Base-by-base conservation (phyloP, 2,797 vertebrate species). In the Chelon auratus region DNA sequence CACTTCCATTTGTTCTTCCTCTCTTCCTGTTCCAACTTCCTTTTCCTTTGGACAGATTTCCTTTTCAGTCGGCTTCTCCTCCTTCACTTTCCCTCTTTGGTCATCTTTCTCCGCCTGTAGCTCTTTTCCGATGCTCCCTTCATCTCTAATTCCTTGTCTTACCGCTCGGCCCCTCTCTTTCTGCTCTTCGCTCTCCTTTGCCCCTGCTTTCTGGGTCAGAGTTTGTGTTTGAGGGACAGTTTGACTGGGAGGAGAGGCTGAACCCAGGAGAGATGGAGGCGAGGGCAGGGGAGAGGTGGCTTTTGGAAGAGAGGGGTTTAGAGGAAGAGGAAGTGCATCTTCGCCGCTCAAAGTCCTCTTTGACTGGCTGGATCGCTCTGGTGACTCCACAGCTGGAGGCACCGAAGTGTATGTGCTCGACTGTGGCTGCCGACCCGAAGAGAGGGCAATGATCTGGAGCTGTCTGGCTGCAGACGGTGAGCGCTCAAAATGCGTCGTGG, bases 371-470 rank as follows among this genome's bases (percentile, higher is more conserved):
- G 94, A 70, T 22, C 90, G 91, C 26, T 92, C 89, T 0, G 81
- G 75, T 5, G 78, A 45, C 36, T 93, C 69, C 3, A 91, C 91
- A n/a, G 87, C 90, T 2, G 93, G 86, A 51, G 95, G 80, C 5
- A 93, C 81, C 24, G 94, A 67, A 86, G 93, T 26, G 17, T 94
- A 93, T 18, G 95, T 93, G 61, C 95, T 94, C 0, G 94, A 88
- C 33, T 94, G 96, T 1, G 95, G 93, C 42, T 97, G 96, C 70
- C 96, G 96, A 8, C 91, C 95, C 2, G 97, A 97, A 5, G 97
- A 97, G 52, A 97, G 95, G 6, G 97, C 97, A 0, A 97, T 94
- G 85, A 93, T 97, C 87, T 86, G 94, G 85, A 74, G 96, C 93
- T 92, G 96, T 73, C 92, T 80, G 0, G 97, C 96, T 0, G 93